Evolutionary conservation across 53 echinoderm and acorn worm genomes (phyloP).

Genomic region (Zoroaster sp.): DNA sequence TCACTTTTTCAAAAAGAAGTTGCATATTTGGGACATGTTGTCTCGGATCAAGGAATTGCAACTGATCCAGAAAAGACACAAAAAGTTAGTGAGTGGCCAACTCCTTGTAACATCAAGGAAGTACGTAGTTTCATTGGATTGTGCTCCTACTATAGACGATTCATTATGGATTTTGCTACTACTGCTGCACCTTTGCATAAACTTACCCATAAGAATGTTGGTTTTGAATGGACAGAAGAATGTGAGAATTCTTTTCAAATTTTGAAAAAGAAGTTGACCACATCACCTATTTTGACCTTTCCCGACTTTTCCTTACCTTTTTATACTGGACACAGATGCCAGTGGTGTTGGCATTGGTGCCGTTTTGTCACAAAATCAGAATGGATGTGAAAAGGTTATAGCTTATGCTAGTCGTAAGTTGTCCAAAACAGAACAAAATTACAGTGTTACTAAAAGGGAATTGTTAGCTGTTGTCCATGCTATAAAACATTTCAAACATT

Average conservation of each 20-base stretch:
- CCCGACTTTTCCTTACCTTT: conserved; percentile 5
- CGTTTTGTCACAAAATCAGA: background rate
- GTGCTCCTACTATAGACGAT: conserved; percentile 1
- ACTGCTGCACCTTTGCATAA: background rate
- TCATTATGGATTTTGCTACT: background rate
- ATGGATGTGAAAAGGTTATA: conserved; percentile 6
- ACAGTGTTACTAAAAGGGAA: conserved; percentile 28
- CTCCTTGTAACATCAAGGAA: background rate
- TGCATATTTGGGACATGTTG: background rate
- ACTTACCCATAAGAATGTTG: background rate
- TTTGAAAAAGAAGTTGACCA: background rate
- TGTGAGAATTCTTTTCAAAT: background rate
- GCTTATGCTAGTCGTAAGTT: conserved; percentile 36
- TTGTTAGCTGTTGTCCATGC: background rate
- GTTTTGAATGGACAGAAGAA: background rate
- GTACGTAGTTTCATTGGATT: background rate
- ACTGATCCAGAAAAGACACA: conserved; percentile 2
- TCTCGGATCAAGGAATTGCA: background rate
- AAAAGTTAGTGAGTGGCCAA: background rate
- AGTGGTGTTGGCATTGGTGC: conserved; percentile 19
- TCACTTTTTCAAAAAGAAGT: background rate
- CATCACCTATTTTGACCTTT: background rate
- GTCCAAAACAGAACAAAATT: background rate
- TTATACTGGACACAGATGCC: conserved; percentile 25
- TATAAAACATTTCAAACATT: conserved; percentile 1